phyloP scores from a whole-genome alignment of 92 coral and sea anemone genomes.

The Umimayanthus chanpuru region DNA sequence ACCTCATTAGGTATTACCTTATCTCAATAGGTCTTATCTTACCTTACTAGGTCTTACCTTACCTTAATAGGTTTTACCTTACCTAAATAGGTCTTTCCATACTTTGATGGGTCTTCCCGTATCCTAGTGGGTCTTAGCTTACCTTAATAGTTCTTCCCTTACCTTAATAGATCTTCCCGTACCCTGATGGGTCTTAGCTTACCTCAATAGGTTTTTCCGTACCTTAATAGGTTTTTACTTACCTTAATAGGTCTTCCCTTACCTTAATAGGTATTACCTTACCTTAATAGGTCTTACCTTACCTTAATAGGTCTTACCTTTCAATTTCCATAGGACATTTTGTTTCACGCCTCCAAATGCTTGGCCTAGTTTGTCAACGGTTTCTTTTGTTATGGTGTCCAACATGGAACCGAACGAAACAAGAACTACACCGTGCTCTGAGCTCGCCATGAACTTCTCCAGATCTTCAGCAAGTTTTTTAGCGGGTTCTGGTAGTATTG shows the following conservation, averaged over 20 bases:
- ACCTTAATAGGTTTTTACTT: constrained; percentile 11
- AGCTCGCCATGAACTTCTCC: constrained; percentile 3
- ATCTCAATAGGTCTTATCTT: constrained; percentile 4
- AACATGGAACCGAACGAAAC: constrained; percentile 2
- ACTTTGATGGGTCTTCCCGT: background rate
- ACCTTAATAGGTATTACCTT: too few species aligned
- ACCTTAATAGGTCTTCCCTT: background rate
- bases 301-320: constrained; percentile 22
- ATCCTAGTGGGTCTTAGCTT: background rate
- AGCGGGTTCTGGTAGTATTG: constrained; percentile 16
- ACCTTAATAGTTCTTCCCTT: background rate
- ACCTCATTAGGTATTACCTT: too few species aligned
- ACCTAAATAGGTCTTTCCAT: too few species aligned
- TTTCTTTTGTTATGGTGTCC: constrained; percentile 35
- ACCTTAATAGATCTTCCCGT: background rate
- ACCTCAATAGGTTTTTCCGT: constrained; percentile 1
- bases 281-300: too few species aligned
- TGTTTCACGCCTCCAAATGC: constrained; percentile 56
- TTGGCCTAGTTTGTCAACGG: constrained; percentile 44
- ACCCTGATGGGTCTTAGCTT: background rate
- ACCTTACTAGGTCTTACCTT: background rate
- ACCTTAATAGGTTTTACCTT: background rate
- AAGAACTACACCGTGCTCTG: background rate
- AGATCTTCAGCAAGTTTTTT: background rate
- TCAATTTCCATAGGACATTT: constrained; percentile 62